Evolutionary conservation across 1,140 invertebrate species (phyloP), one percentile per base, ranked within the genome.

Genomic region (Nymphalis io): DNA sequence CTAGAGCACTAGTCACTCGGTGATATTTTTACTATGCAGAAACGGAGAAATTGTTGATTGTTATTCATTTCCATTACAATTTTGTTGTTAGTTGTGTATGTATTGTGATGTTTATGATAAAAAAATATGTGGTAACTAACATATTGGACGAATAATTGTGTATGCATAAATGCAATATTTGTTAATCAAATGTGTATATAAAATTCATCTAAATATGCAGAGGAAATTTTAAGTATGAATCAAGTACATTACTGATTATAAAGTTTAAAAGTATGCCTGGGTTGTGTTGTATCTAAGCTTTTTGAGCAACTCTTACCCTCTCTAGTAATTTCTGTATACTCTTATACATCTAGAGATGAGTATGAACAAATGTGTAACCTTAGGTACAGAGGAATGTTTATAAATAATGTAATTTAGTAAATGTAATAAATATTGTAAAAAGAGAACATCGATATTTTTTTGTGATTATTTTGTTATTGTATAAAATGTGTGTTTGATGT

Each of bases 401-500:
- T 55, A 55, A 55, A 15, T 55, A 55, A 55, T 27, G 20, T 55
- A 55, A 23, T 23, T 27, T 55, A 55, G 23, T 12, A 55, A 12
- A 6, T 55, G 20, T 33, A 55, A 27, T 27, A 27, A 20, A 27
- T 27, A 15, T 27, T 23, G 20, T 27, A 55, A 55, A 55, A 55
- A 55, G 21, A 13, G 51, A 23, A 55, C 51, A 55, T 55, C 23
- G 20, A 23, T 55, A 23, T 55, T 27, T 55, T 46, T 55, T 23
- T 55, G 51, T 55, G 51, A 21, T 51, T 16, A 16, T 62, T 63
- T 38, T 63, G 23, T 27, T 65, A 42, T 57, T 53, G 21, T 65
- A 42, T 27, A 40, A 57, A 42, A 57, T 62, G 67, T 57, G 60
- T 68, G 60, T 27, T 65, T 65, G 20, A 38, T 64, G 68, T 70